These are phyloP conservation scores for Taphrorychus bicolor DNA, from an alignment of 2,888 invertebrate genomes.

Conservation along the genomic window DNA sequence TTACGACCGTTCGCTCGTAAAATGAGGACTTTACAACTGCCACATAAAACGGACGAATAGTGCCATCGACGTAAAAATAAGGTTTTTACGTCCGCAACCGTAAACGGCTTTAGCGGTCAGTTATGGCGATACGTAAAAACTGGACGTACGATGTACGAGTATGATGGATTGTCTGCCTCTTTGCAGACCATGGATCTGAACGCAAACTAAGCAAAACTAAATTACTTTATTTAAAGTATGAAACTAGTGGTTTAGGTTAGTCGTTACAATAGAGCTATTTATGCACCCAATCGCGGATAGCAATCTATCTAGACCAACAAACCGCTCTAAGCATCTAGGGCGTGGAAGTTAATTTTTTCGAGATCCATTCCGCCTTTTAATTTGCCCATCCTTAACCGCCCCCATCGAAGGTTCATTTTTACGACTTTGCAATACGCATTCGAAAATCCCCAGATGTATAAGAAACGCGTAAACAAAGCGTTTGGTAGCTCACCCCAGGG, in stretches of 20 bases:
- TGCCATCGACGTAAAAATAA: conserved; percentile 27
- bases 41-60: conserved; percentile 27
- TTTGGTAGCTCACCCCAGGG: background rate
- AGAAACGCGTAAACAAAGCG: conserved; percentile 2
- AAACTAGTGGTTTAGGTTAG: too few relatives aligned
- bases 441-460: background rate
- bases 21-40: conserved; percentile 32
- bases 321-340: background rate
- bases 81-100: conserved; percentile 25
- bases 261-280: too few relatives aligned
- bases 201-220: too few relatives aligned
- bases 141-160: background rate
- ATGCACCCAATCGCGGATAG: too few relatives aligned
- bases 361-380: background rate
- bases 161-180: background rate
- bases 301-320: too few relatives aligned
- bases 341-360: background rate
- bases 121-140: background rate
- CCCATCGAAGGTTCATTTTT: background rate
- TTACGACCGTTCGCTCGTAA: conserved; percentile 31
- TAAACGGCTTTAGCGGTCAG: conserved; percentile 20
- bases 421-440: background rate
- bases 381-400: background rate
- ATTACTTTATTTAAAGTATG: too few relatives aligned
- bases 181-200: too few relatives aligned